Conservation (phyloP, 2,888 invertebrate species). For the Scotopteryx bipunctaria region DNA sequence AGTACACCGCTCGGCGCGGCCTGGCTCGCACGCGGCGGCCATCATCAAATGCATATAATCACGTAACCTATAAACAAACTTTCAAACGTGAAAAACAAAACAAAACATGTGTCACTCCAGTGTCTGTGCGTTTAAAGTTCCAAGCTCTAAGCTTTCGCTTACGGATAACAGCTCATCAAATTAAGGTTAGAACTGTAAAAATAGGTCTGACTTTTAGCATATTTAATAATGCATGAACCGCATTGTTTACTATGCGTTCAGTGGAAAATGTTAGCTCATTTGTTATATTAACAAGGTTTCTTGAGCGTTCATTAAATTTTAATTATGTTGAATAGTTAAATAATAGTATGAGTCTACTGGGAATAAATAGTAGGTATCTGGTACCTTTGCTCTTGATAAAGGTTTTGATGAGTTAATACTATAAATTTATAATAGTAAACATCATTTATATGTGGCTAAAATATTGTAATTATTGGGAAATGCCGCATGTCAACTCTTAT, state of each 20-base stretch:
- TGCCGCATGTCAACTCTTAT: too few relatives aligned
- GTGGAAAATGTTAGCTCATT: slow-evolving; percentile 8
- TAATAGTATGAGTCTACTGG: too few relatives aligned
- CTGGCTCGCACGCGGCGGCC: slow-evolving; percentile 40
- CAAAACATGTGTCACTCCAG: slow-evolving; percentile 21
- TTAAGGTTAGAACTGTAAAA: neutral
- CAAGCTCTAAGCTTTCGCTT: neutral
- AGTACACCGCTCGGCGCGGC: slow-evolving; percentile 65
- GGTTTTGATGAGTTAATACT: too few relatives aligned
- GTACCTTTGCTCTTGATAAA: too few relatives aligned
- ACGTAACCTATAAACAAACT: slow-evolving; percentile 51
- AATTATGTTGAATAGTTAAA: neutral
- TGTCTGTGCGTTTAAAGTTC: slow-evolving; percentile 12
- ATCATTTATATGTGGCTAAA: too few relatives aligned
- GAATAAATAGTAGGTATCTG: neutral
- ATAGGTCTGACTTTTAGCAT: slow-evolving; percentile 1
- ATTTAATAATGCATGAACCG: slow-evolving; percentile 9
- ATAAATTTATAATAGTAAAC: too few relatives aligned
- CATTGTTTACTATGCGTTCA: slow-evolving; percentile 2
- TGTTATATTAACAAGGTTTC: slow-evolving; percentile 6
- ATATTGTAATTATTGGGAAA: too few relatives aligned
- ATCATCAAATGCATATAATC: slow-evolving; percentile 46
- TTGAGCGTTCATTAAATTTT: slow-evolving; percentile 2
- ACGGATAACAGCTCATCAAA: slow-evolving; percentile 10
- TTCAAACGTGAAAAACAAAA: slow-evolving; percentile 36